Percentiles rank a stretch among this genome's conserved stretches.
Evolutionary conservation across 2,797 vertebrate genomes (phyloP).

Genomic region (Xenopus petersii): DNA sequence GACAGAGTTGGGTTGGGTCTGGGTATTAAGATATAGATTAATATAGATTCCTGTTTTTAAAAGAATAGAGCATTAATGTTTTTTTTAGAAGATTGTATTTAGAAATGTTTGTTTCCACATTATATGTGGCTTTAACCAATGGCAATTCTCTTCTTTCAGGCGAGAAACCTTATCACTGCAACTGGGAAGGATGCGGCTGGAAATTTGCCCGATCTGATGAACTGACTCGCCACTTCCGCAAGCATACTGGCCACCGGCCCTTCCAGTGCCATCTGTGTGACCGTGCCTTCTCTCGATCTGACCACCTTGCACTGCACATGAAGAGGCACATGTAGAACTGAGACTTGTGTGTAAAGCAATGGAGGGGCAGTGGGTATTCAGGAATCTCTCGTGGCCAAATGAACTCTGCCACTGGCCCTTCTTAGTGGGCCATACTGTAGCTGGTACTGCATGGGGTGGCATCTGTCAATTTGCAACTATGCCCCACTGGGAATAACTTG

Average conservation of each 20-base stretch:
- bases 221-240: constrained; percentile 91
- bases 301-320: constrained; percentile 95
- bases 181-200: constrained; percentile 94
- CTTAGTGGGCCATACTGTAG: constrained; percentile 53
- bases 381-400: constrained; percentile 6
- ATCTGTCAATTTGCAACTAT: constrained; percentile 10
- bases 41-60: too few relatives aligned
- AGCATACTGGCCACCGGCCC: constrained; percentile 91
- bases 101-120: too few relatives aligned
- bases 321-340: constrained; percentile 86
- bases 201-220: constrained; percentile 93
- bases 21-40: too few relatives aligned
- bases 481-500: constrained; percentile 17
- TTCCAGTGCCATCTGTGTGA: constrained; percentile 96
- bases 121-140: not conserved
- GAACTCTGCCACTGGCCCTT: constrained; percentile 13
- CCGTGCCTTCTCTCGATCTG: constrained; percentile 89
- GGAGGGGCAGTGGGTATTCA: constrained; percentile 1
- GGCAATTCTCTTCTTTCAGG: constrained; percentile 56
- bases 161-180: constrained; percentile 95
- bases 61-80: too few relatives aligned
- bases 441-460: constrained; percentile 65
- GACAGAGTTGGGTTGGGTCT: too few relatives aligned
- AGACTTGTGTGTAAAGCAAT: constrained; percentile 26
- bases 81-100: too few relatives aligned